Percentiles rank a stretch among this genome's conserved stretches.
Conservation (phyloP, 2,888 invertebrate genomes). For the Ptychoptera contaminata region DNA sequence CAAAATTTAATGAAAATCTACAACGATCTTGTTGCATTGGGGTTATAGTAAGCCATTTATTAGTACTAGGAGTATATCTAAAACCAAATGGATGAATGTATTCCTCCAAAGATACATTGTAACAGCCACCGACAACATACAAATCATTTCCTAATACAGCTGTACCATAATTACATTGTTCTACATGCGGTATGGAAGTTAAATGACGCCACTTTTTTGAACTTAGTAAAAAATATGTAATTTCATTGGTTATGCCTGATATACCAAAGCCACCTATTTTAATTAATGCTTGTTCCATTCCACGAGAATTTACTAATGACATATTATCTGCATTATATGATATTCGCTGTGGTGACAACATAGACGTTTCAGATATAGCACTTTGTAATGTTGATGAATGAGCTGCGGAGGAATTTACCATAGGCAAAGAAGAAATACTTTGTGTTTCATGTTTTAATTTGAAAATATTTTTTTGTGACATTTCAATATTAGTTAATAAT, state of each 20-base stretch:
- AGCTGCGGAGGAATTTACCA: too few species aligned
- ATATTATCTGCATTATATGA: constrained; percentile 9
- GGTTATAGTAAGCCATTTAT: constrained; percentile 51
- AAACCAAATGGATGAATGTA: constrained; percentile 59
- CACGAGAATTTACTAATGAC: constrained; percentile 41
- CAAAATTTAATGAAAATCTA: constrained; percentile 46
- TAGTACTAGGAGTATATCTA: constrained; percentile 41
- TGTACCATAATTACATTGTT: constrained; percentile 57
- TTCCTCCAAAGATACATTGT: constrained; percentile 47
- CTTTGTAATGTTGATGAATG: not conserved
- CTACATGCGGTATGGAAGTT: constrained; percentile 54
- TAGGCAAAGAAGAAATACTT: too few species aligned
- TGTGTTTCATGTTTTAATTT: not conserved
- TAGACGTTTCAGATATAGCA: not conserved
- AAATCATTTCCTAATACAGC: constrained; percentile 50
- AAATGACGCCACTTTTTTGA: constrained; percentile 44
- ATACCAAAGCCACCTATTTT: constrained; percentile 55
- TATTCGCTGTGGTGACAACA: too few species aligned
- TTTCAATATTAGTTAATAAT: not conserved
- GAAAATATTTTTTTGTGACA: not conserved
- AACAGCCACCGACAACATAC: constrained; percentile 55
- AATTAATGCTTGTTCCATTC: constrained; percentile 50
- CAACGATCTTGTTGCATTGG: constrained; percentile 49
- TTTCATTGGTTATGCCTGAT: constrained; percentile 49
- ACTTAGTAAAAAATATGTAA: constrained; percentile 44